phyloP scores from a whole-genome alignment of 1,140 invertebrate genomes.

The Drosophila cardini region DNA sequence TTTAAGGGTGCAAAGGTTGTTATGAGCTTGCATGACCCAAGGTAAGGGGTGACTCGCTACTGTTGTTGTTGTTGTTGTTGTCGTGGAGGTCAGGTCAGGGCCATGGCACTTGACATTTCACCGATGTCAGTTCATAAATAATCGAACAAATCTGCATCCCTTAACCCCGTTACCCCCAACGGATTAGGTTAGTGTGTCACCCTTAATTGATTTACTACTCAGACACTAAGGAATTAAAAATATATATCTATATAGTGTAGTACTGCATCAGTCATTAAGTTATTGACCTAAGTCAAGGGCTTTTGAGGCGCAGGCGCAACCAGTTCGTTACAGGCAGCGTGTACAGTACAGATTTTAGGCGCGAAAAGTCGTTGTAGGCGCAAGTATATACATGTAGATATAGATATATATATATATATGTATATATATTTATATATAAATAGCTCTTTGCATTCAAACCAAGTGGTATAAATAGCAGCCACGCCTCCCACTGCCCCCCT shows the following conservation, averaged over 20 bases:
- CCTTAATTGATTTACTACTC: constrained; percentile 3
- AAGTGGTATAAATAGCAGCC: constrained; percentile 61
- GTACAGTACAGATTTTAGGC: constrained; percentile 53
- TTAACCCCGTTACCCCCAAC: too few relatives aligned
- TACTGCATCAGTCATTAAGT: constrained; percentile 9
- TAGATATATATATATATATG: constrained; percentile 39
- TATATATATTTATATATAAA: constrained; percentile 46
- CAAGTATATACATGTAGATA: constrained; percentile 4
- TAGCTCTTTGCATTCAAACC: constrained; percentile 1
- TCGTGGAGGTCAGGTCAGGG: constrained; percentile 62
- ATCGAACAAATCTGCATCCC: constrained; percentile 3
- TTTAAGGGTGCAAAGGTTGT: background rate
- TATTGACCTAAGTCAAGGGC: constrained; percentile 74
- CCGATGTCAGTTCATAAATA: constrained; percentile 44
- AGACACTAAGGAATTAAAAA: background rate
- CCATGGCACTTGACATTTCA: constrained; percentile 57
- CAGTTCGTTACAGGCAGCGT: constrained; percentile 30
- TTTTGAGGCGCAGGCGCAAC: constrained; percentile 32
- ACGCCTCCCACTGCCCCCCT: background rate
- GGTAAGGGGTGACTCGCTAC: constrained; percentile 13
- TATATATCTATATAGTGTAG: background rate
- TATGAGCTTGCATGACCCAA: background rate
- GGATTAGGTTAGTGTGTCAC: constrained; percentile 14
- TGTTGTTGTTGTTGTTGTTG: constrained; percentile 7
- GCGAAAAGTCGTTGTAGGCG: constrained; percentile 55